These are phyloP conservation scores for Rhipidura dahli DNA, from an alignment of 2,113 vertebrate genomes.

Conservation along the genomic window DNA sequence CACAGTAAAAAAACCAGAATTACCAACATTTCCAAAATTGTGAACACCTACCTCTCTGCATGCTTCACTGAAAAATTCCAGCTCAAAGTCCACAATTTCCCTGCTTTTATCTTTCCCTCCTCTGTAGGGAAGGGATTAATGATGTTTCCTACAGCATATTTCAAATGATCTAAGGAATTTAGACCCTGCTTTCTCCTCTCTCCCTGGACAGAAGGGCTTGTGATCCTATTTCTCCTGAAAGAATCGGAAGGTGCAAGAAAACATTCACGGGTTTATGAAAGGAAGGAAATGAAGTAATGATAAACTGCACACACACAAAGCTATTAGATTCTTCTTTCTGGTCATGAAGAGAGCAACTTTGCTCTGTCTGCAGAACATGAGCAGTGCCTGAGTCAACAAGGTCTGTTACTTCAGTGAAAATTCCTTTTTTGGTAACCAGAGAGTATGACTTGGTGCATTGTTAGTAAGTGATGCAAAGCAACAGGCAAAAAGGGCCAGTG, in stretches of 20 bases:
- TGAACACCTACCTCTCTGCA: background rate
- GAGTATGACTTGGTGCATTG: slow-evolving; percentile 22
- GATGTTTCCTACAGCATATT: background rate
- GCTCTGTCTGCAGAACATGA: background rate
- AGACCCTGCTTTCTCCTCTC: background rate
- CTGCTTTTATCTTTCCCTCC: background rate
- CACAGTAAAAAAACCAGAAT: background rate
- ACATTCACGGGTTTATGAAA: background rate
- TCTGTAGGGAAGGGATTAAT: background rate
- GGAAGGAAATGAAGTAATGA: slow-evolving; percentile 36
- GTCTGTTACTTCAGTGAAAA: slow-evolving; percentile 49
- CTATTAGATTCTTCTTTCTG: background rate
- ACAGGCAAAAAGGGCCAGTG: background rate
- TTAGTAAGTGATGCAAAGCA: slow-evolving; percentile 54
- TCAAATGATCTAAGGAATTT: background rate
- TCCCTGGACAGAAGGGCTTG: background rate
- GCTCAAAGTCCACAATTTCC: background rate
- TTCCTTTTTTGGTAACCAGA: slow-evolving; percentile 74
- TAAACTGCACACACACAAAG: background rate
- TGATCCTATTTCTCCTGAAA: background rate
- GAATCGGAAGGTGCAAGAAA: background rate
- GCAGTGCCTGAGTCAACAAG: slow-evolving; percentile 56
- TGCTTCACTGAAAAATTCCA: background rate
- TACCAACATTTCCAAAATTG: background rate
- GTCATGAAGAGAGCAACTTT: background rate